Percentiles rank a stretch among this genome's conserved stretches.
Evolutionary conservation across 2,113 vertebrate species (phyloP).

Genomic region (Aix galericulata): DNA sequence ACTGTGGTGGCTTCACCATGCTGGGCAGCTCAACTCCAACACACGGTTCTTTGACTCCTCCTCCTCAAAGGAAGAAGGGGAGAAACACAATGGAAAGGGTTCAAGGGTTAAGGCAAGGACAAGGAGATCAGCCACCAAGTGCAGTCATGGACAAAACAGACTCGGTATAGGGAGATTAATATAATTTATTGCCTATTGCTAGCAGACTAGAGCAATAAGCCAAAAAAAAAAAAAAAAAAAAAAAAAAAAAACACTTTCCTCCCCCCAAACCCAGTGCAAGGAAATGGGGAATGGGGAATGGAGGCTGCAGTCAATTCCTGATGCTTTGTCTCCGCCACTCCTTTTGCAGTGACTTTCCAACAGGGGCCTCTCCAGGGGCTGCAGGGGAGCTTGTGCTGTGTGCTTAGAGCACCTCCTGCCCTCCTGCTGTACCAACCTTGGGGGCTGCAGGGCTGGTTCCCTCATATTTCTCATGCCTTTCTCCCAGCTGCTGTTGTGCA

Average conservation of each 20-base stretch:
- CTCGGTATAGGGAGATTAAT: neutral
- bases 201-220: neutral
- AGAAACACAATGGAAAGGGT: neutral
- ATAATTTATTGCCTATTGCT: neutral
- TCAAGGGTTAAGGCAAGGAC: neutral
- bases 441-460: no score
- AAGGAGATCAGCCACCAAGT: neutral
- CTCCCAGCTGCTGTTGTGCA: no score
- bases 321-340: neutral
- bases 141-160: neutral
- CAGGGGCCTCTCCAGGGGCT: no score
- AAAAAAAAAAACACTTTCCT: neutral
- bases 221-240: neutral
- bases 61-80: neutral
- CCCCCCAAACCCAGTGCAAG: neutral
- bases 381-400: neutral
- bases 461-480: no score
- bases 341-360: no score
- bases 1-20: neutral
- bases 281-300: neutral
- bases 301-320: no score
- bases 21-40: neutral
- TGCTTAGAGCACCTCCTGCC: no score
- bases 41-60: neutral
- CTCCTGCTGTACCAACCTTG: no score